Evolutionary conservation across 1,140 invertebrate species (phyloP).

Genomic region (Ips nitidus): DNA sequence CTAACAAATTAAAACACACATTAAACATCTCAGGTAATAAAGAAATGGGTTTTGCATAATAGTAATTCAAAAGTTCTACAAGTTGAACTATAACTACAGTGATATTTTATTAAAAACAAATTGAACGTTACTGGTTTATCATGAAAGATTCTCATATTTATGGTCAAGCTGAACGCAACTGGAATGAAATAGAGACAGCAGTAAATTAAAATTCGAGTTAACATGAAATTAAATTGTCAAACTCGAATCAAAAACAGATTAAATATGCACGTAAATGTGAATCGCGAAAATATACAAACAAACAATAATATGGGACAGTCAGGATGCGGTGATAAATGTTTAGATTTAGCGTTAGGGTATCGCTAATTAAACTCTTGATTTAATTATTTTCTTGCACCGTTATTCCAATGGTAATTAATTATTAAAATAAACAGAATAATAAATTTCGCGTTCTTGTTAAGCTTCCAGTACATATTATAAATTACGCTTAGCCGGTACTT

Average conservation of each 20-base stretch:
- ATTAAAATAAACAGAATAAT: conserved; percentile 33
- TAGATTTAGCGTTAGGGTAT: conserved; percentile 21
- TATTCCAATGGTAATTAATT: conserved; percentile 30
- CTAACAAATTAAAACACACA: too few relatives aligned
- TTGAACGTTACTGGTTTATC: too few relatives aligned
- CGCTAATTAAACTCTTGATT: conserved; percentile 28
- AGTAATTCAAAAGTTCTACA: too few relatives aligned
- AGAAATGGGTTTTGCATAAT: too few relatives aligned
- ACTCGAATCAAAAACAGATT: conserved; percentile 22
- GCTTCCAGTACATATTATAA: conserved; percentile 30
- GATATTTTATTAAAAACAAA: not conserved
- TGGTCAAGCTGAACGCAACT: not conserved
- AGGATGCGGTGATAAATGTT: not conserved
- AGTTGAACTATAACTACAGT: too few relatives aligned
- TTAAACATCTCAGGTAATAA: too few relatives aligned
- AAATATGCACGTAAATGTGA: conserved; percentile 21
- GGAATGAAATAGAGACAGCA: conserved; percentile 7
- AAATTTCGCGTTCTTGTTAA: conserved; percentile 33
- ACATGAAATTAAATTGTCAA: conserved; percentile 27
- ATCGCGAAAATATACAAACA: conserved; percentile 9
- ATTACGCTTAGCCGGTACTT: conserved; percentile 29
- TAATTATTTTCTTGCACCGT: conserved; percentile 31
- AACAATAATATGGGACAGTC: conserved; percentile 9
- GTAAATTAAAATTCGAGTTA: conserved; percentile 26
- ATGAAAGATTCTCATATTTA: too few relatives aligned